phyloP scores from a whole-genome alignment of 2,888 invertebrate genomes.

The Ophion slaviceki region DNA sequence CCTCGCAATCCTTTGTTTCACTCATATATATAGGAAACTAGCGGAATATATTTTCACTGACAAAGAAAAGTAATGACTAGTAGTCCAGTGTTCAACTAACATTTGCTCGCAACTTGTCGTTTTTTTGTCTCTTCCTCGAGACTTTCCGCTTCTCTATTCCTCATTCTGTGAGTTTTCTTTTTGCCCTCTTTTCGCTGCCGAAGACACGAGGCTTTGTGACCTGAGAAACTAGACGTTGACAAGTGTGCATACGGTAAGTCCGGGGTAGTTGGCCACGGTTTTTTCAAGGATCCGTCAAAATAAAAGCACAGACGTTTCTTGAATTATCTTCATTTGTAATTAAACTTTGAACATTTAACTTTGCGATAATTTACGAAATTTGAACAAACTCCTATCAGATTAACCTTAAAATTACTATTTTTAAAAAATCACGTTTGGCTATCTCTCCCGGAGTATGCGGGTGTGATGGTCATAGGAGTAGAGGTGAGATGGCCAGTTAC shows the following conservation, averaged over 20 bases:
- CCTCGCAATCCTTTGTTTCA: slow-evolving; percentile 75
- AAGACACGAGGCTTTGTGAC: slow-evolving; percentile 55
- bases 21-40: background rate
- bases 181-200: slow-evolving; percentile 25
- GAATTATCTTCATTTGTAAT: too few relatives aligned
- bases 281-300: too few relatives aligned
- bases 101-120: slow-evolving; percentile 79
- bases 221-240: slow-evolving; percentile 52
- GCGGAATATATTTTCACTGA: slow-evolving; percentile 74
- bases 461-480: too few relatives aligned
- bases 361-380: too few relatives aligned
- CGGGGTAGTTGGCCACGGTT: too few relatives aligned
- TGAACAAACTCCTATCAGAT: too few relatives aligned
- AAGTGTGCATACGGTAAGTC: background rate
- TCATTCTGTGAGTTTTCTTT: slow-evolving; percentile 14
- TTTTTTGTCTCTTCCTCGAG: slow-evolving; percentile 45
- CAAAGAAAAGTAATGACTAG: slow-evolving; percentile 80
- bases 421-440: too few relatives aligned
- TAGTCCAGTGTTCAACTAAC: slow-evolving; percentile 82
- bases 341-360: too few relatives aligned
- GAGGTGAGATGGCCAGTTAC: too few relatives aligned
- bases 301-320: too few relatives aligned
- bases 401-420: too few relatives aligned
- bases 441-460: too few relatives aligned
- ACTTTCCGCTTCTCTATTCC: slow-evolving; percentile 58